Evolutionary conservation across 1,140 invertebrate species (phyloP).

Genomic region (Amphibalanus amphitrite): DNA sequence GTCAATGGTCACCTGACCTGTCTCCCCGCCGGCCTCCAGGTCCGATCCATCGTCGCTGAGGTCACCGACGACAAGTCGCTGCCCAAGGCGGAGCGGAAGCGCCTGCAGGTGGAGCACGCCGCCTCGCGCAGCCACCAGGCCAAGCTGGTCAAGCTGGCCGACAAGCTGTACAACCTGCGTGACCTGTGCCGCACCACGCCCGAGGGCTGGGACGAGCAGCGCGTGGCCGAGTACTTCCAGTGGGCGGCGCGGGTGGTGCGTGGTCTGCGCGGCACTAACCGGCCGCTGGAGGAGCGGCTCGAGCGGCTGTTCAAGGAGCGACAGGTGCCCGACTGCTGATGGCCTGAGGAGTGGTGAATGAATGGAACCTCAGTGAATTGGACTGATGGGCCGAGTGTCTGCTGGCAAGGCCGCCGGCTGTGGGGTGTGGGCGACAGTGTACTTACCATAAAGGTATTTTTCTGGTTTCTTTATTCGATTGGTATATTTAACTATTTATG

Average conservation of each 20-base stretch:
- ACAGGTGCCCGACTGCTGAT: not conserved
- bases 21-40: not conserved
- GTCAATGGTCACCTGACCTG: not conserved
- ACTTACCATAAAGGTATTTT: too few relatives aligned
- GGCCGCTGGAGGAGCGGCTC: conserved; percentile 39
- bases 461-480: too few relatives aligned
- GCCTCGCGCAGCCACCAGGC: conserved; percentile 37
- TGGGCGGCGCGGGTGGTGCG: conserved; percentile 55
- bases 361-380: too few relatives aligned
- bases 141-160: conserved; percentile 65
- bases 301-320: conserved; percentile 46
- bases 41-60: conserved; percentile 13
- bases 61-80: conserved; percentile 57
- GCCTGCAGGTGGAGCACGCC: conserved; percentile 49
- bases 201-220: conserved; percentile 39
- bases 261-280: conserved; percentile 45
- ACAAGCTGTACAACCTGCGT: conserved; percentile 69
- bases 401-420: too few relatives aligned
- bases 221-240: conserved; percentile 44
- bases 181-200: conserved; percentile 47
- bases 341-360: too few relatives aligned
- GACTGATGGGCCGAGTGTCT: too few relatives aligned
- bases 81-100: conserved; percentile 44
- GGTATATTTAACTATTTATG: too few relatives aligned
- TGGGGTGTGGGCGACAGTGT: too few relatives aligned